Conservation (phyloP, 2,113 vertebrate species). For the Myiozetetes cayanensis region DNA sequence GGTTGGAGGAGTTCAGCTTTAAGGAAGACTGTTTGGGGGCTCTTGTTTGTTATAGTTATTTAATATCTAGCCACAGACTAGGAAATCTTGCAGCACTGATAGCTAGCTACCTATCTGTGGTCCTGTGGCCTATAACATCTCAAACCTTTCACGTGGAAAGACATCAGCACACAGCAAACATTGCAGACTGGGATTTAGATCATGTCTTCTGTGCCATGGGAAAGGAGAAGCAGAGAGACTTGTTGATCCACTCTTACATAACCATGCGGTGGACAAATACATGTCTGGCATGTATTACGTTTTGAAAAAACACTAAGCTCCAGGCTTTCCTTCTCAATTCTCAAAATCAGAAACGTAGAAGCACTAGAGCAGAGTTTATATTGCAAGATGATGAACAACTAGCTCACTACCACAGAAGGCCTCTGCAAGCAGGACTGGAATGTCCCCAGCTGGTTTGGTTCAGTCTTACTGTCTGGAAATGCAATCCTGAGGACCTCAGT, state of each 20-base stretch:
- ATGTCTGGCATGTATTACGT: background rate
- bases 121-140: background rate
- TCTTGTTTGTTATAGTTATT: background rate
- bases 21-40: background rate
- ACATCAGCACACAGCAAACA: background rate
- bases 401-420: background rate
- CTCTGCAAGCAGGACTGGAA: background rate
- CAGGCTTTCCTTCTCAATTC: background rate
- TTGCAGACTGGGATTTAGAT: background rate
- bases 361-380: background rate
- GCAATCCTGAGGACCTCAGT: background rate
- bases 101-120: background rate
- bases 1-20: background rate
- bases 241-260: background rate
- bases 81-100: background rate
- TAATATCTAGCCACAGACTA: background rate
- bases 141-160: background rate
- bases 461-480: background rate
- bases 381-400: background rate
- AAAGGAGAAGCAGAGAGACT: conserved; percentile 14
- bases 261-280: background rate
- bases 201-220: background rate
- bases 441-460: background rate
- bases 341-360: background rate
- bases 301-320: background rate